A percentile compares a stretch with the other conserved stretches of the same genome.
Evolutionary conservation across 2,797 vertebrate genomes (phyloP).

Genomic region (Scolopax bukidnonensis): DNA sequence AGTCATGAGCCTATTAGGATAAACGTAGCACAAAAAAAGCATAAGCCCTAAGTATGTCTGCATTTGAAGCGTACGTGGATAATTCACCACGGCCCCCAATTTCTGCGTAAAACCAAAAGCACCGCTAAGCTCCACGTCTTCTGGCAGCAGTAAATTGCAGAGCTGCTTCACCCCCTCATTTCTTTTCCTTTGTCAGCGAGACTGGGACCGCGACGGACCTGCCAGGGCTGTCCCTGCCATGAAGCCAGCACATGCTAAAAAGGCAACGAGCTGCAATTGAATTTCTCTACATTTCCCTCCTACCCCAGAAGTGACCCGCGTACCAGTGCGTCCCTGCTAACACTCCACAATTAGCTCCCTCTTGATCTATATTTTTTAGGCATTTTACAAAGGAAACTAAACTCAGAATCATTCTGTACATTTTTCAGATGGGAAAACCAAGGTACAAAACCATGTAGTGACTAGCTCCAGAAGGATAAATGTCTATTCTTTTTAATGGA

Average conservation of each 20-base stretch:
- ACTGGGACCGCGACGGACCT: not conserved
- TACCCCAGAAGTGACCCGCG: not conserved
- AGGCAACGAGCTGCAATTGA: not conserved
- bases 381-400: not conserved
- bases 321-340: rapidly evolving
- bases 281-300: not conserved
- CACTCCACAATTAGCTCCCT: not conserved
- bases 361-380: not conserved
- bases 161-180: not conserved
- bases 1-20: not conserved
- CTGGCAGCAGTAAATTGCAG: not conserved
- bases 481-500: not conserved
- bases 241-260: not conserved
- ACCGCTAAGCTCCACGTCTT: not conserved
- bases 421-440: not conserved
- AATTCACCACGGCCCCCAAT: not conserved
- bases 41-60: not conserved
- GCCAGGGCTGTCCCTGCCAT: not conserved
- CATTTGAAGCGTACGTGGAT: not conserved
- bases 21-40: not conserved
- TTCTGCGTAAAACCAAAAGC: not conserved
- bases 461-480: not conserved
- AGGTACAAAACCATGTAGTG: not conserved
- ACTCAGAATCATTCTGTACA: not conserved
- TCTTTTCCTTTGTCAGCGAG: not conserved